These are phyloP conservation scores for Saguinus midas DNA, from an alignment of 2,113 vertebrate species.

Conservation along the genomic window DNA sequence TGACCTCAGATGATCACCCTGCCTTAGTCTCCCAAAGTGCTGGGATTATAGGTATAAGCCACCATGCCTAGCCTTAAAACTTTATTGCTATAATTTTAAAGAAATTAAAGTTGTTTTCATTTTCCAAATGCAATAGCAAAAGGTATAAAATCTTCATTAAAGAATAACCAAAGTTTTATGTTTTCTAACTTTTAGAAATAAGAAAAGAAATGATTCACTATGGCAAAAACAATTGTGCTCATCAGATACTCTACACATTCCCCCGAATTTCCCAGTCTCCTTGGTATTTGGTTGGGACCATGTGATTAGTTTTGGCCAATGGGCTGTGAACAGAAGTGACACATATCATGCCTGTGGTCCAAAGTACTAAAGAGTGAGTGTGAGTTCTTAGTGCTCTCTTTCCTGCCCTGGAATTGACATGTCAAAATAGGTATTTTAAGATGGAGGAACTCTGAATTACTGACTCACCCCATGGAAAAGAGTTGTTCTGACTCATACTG, in stretches of 20 bases:
- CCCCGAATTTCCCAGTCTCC: constrained; percentile 29
- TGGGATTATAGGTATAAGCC: too few relatives aligned
- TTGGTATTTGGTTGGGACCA: constrained; percentile 21
- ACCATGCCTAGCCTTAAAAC: too few relatives aligned
- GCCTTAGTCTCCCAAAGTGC: too few relatives aligned
- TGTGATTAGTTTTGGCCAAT: constrained; percentile 49
- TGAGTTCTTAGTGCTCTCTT: not conserved
- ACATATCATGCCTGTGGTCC: constrained; percentile 33
- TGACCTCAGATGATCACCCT: too few relatives aligned
- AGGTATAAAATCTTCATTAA: constrained; percentile 1
- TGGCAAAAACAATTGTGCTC: constrained; percentile 37
- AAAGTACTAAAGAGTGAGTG: not conserved
- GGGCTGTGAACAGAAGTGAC: constrained; percentile 47
- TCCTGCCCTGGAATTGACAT: constrained; percentile 26
- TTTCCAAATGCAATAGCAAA: constrained; percentile 47
- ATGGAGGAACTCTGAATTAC: not conserved
- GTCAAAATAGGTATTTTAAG: not conserved
- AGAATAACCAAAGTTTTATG: constrained; percentile 15
- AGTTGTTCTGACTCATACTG: not conserved
- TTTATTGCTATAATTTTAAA: constrained; percentile 10
- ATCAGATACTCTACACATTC: not conserved
- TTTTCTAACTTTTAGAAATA: constrained; percentile 39
- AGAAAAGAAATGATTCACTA: constrained; percentile 31
- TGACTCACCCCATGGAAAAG: not conserved
- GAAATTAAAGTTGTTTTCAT: constrained; percentile 44